Conservation (phyloP, 2,113 vertebrate genomes). For the Corythaixoides concolor region DNA sequence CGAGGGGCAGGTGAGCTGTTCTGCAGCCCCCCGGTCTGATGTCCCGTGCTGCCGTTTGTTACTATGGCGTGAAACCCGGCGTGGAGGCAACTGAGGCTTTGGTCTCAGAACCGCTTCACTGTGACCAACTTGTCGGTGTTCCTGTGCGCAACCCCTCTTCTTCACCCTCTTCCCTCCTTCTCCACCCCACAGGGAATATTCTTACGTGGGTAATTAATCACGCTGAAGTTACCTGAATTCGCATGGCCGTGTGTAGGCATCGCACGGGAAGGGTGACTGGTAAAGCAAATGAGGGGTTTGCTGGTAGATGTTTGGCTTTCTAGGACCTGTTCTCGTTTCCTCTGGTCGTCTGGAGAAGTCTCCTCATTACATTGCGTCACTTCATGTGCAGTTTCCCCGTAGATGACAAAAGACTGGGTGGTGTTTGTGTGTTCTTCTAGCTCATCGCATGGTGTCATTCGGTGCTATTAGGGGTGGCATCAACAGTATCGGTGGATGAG, state of each 20-base stretch:
- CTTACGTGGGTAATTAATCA: rapidly evolving
- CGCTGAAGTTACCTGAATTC: rapidly evolving
- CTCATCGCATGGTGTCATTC: rapidly evolving
- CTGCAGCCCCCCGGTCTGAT: rapidly evolving
- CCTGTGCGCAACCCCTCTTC: rapidly evolving
- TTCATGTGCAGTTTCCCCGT: rapidly evolving
- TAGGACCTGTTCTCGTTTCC: no score
- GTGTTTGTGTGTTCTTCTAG: background rate
- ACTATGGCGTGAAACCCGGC: rapidly evolving
- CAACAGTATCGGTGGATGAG: background rate
- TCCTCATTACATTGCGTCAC: background rate
- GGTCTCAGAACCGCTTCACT: rapidly evolving
- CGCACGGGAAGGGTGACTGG: background rate
- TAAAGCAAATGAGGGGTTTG: no score
- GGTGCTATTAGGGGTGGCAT: background rate
- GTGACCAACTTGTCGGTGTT: rapidly evolving
- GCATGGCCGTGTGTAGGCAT: rapidly evolving
- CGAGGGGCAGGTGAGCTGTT: background rate
- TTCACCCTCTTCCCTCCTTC: no score
- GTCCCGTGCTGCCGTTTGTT: background rate
- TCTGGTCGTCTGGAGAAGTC: background rate
- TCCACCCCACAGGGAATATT: rapidly evolving
- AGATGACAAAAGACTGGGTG: background rate
- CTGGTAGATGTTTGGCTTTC: background rate
- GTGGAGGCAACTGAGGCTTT: rapidly evolving